Evolutionary conservation across 2,113 vertebrate genomes (phyloP).

Genomic region (Pterocles orientalis): DNA sequence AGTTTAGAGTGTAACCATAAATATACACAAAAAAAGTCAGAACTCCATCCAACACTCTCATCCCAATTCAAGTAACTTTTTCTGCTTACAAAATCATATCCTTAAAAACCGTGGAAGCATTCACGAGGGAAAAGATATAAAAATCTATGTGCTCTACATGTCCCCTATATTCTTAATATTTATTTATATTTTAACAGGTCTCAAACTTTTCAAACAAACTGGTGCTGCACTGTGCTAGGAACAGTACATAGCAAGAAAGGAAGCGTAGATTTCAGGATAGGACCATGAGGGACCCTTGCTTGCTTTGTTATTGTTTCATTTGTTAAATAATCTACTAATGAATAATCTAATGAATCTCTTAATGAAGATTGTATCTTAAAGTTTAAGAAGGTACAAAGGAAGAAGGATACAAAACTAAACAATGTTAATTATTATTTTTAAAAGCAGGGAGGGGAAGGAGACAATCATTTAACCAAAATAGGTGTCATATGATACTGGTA

Average conservation of each 20-base stretch:
- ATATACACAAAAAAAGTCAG: neutral
- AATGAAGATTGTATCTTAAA: neutral
- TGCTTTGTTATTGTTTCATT: neutral
- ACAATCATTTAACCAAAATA: neutral
- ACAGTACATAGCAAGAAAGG: accelerated
- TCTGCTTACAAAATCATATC: neutral
- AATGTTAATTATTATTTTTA: neutral
- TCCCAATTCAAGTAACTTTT: neutral
- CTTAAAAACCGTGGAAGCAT: neutral
- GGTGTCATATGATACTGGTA: neutral
- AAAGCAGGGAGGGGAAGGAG: neutral
- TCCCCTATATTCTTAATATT: neutral
- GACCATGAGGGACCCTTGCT: neutral
- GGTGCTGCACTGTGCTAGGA: neutral
- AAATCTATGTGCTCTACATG: neutral
- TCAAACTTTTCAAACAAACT: neutral
- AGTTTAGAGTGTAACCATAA: neutral
- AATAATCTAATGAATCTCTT: too few species aligned
- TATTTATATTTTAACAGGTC: neutral
- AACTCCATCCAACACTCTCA: neutral
- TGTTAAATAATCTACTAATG: neutral
- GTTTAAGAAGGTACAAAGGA: neutral
- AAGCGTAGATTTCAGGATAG: neutral
- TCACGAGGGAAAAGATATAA: neutral
- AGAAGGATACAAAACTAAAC: neutral